Evolutionary conservation across 2,113 vertebrate genomes (phyloP), one percentile per base, ranked within the genome.

Genomic region (Sciurus niger): DNA sequence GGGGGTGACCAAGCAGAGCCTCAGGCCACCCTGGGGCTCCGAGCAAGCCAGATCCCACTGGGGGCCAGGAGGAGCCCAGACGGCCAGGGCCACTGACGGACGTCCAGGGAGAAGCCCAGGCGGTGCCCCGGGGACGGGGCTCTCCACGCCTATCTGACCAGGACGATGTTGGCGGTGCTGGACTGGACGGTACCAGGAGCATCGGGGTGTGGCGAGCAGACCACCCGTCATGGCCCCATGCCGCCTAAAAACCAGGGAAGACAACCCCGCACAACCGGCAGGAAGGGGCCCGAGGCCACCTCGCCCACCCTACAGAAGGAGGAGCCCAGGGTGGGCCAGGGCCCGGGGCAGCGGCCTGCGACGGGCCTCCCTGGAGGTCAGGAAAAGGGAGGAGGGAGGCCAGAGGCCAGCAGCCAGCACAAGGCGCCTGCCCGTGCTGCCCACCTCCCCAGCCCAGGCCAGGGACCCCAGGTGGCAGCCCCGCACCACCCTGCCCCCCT

Each of bases 401-500:
- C n/a, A 6, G 22, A 82, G 30, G 37, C 32, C 1, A 8, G 16
- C 8, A 14, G 48, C 30, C 3, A 17, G 4, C 4, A 2, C 32
- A 3, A 6, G 14, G 11, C 55, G 20, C 20, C 20, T 8, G 55
- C 55, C 58, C 3, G 0, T 0, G 4, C 13, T 18, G 30, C 37
- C 3, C 20, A 5, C 70, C 6, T 22, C 46, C 3, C 73, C 37
- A 6, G 93, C 46, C 20, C 20, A 1, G 76, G 48, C 65, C 34
- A 12, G 77, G 17, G 72, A 40, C 40, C 37, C 58, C 43, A 32
- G 65, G 1, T 1, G 46, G 11, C 46, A 16, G 80, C 65, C 53
- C 25, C 2, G 0, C 0, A 24, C 72, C 85, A 53, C 30, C 30
- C 60, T 28, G n/a, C n/a, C n/a, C 48, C 37, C 46, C 0, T 0